Evolutionary conservation across 2,113 vertebrate species (phyloP).

Genomic region (Pollimyrus isidori): DNA sequence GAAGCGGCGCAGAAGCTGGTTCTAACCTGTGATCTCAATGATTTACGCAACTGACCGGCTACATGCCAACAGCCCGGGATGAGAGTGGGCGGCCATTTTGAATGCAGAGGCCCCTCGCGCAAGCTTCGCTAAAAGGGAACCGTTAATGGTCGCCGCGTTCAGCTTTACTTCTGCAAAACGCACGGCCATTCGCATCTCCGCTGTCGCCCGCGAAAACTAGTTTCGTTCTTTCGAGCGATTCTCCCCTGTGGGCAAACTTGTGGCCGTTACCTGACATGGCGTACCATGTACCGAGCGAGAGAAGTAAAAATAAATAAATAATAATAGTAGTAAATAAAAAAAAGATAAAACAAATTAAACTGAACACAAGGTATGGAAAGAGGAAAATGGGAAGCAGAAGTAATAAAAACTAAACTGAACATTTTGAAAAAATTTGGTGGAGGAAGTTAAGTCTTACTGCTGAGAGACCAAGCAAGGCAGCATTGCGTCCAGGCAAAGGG

Average conservation of each 20-base stretch:
- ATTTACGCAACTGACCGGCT: not conserved
- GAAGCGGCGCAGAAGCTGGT: not conserved
- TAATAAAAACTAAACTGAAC: not conserved
- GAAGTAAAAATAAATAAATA: not conserved
- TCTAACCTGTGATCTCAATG: not conserved
- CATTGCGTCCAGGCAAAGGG: slow-evolving; percentile 55
- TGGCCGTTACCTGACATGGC: not conserved
- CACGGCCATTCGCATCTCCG: not conserved
- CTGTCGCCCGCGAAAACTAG: not conserved
- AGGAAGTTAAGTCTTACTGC: not conserved
- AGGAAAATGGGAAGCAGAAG: not conserved
- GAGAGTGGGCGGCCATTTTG: not conserved
- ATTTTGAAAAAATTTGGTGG: not conserved
- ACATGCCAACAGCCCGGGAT: not conserved
- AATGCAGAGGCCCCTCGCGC: not conserved
- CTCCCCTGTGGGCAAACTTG: not conserved
- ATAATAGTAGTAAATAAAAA: not conserved
- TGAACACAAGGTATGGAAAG: not conserved
- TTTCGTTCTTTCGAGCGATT: not conserved
- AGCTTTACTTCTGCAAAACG: not conserved
- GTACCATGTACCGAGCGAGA: not conserved
- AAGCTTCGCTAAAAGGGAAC: not conserved
- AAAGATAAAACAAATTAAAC: not conserved
- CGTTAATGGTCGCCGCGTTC: not conserved
- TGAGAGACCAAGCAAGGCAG: slow-evolving; percentile 9